Evolutionary conservation across 2,113 vertebrate species (phyloP).

Genomic region (Heterochromis multidens): DNA sequence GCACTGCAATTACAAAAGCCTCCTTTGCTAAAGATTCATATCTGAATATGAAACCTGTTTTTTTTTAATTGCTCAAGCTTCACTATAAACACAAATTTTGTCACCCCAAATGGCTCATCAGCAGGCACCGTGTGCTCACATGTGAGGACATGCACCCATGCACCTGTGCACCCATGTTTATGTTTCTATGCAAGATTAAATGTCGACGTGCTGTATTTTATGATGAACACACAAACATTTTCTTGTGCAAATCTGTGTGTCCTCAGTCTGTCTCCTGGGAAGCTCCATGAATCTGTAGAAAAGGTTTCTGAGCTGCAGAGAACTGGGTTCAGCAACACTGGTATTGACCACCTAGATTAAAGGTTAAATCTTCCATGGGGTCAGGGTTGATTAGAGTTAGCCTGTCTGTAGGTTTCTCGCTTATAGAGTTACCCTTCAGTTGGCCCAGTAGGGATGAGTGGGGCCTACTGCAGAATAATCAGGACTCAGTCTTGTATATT

Average conservation of each 20-base stretch:
- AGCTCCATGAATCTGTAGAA: conserved; percentile 70
- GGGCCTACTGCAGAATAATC: conserved; percentile 50
- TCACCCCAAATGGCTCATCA: not conserved
- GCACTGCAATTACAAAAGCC: conserved; percentile 23
- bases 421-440: conserved; percentile 11
- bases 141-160: not conserved
- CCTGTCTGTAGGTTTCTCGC: conserved; percentile 41
- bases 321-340: conserved; percentile 71
- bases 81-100: not conserved
- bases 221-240: conserved; percentile 10
- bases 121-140: not conserved
- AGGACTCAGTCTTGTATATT: not conserved
- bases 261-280: conserved; percentile 60
- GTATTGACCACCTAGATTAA: conserved; percentile 47
- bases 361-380: conserved; percentile 30
- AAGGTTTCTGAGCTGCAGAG: conserved; percentile 73
- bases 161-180: not conserved
- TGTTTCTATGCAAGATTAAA: not conserved
- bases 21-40: conserved; percentile 15
- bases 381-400: conserved; percentile 38
- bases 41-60: conserved; percentile 24
- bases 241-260: conserved; percentile 24
- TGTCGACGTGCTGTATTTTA: not conserved
- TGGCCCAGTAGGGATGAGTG: conserved; percentile 9
- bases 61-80: not conserved